phyloP scores from a whole-genome alignment of 2,797 vertebrate genomes.

The Uromys caudimaculatus region DNA sequence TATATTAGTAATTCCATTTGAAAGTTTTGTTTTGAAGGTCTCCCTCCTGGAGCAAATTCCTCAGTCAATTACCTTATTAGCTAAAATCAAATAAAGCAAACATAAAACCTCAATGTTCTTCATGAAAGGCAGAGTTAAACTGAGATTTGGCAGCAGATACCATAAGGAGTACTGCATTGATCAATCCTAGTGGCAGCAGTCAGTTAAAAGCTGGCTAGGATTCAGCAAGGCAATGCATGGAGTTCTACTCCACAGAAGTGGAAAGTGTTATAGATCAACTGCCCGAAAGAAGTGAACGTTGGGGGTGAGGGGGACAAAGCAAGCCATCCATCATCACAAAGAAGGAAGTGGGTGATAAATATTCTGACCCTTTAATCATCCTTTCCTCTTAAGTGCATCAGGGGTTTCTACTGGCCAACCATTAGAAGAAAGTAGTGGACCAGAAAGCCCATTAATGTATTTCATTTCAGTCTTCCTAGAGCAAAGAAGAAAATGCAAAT shows the following conservation, averaged over 20 bases:
- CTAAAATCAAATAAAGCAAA: constrained; percentile 32
- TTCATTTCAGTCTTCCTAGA: neutral
- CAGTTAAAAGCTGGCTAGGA: neutral
- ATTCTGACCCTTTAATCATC: neutral
- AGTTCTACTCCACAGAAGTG: neutral
- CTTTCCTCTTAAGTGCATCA: neutral
- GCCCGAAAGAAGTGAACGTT: neutral
- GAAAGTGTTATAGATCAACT: neutral
- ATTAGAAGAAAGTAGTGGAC: neutral
- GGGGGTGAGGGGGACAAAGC: neutral
- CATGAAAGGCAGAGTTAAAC: neutral
- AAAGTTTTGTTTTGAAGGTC: constrained; percentile 29
- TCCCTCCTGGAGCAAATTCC: neutral
- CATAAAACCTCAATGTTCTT: neutral
- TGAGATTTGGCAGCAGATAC: neutral
- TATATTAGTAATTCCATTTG: neutral
- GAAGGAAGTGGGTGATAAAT: neutral
- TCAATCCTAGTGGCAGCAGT: neutral
- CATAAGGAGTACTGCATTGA: neutral
- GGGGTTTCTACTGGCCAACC: neutral
- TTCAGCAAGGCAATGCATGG: neutral
- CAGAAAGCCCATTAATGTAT: neutral
- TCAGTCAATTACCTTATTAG: constrained; percentile 17
- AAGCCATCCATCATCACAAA: neutral
- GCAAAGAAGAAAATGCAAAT: neutral